Evolutionary conservation across 2,888 invertebrate species (phyloP).

Genomic region (Dascillus cervinus): DNA sequence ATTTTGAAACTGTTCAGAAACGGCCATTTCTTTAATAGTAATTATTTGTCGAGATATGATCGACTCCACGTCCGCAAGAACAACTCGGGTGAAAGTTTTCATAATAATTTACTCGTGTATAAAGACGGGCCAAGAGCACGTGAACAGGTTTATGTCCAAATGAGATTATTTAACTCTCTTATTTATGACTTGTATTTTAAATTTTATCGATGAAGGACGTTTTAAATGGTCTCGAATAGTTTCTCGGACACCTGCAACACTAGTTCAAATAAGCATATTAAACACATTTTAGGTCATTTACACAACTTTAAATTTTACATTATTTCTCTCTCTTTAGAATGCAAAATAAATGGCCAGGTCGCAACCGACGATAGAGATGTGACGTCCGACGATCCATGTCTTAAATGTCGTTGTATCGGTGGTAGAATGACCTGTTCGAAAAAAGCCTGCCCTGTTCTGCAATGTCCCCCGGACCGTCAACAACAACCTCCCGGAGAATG

Average conservation of each 20-base stretch:
- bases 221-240: constrained; percentile 26
- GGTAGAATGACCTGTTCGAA: constrained; percentile 69
- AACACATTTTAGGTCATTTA: too few species aligned
- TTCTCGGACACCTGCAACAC: constrained; percentile 22
- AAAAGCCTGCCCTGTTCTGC: constrained; percentile 81
- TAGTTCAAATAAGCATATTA: neutral
- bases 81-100: constrained; percentile 17
- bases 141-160: constrained; percentile 26
- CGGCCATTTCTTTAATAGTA: neutral
- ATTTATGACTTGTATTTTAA: constrained; percentile 26
- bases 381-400: constrained; percentile 76
- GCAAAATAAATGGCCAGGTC: constrained; percentile 67
- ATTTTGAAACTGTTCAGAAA: neutral
- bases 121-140: constrained; percentile 11
- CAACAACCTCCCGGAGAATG: constrained; percentile 70
- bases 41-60: too few species aligned
- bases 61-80: too few species aligned
- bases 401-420: constrained; percentile 72
- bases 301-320: constrained; percentile 1
- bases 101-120: constrained; percentile 10
- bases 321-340: constrained; percentile 28
- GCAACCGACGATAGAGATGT: constrained; percentile 71
- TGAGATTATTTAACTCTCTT: constrained; percentile 29
- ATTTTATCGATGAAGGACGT: constrained; percentile 31
- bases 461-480: constrained; percentile 66